Base-by-base conservation (phyloP, 2,797 vertebrate species). In the Benthosema pterotum region DNA sequence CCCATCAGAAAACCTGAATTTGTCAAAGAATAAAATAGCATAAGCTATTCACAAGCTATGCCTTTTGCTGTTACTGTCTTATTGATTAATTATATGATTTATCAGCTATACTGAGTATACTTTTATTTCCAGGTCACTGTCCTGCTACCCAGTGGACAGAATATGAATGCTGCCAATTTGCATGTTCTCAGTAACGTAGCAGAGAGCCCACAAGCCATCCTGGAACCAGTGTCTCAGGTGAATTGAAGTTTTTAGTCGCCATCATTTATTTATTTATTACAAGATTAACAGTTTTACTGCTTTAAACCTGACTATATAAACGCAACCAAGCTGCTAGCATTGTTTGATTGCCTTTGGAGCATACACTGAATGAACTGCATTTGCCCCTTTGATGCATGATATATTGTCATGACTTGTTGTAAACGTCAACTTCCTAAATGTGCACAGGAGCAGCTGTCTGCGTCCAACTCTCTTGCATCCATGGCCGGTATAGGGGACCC, bases 81-180 rank as follows among this genome's bases (percentile, higher is more conserved):
- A 9, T 11, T 11, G 32, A 1, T n/a, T n/a, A n/a, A n/a, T n/a
- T n/a, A n/a, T n/a, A n/a, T n/a, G n/a, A n/a, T 11, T 38, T 9
- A 38, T 38, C 32, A 38, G 32, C 32, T 38, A 1, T 38, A 38
- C 8, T 2, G 8, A 38, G 5, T 9, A 9, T 38, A 38, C 8
- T 38, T 2, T 11, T 11, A 38, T 38, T 8, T 38, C 0, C 16
- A 96, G 95, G 94, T 96, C 67, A 95, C 95, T 0, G 96, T 96
- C 66, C 86, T 96, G 83, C 89, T 96, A 71, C 95, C 95, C 46
- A 93, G 94, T 50, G 92, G 93, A 62, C 96, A 96, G 83, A 96
- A 95, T 84, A 93, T 96, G 93, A 96, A 95, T 22, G 80, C 94
- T 52, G 94, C 94, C 72, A 96, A 95, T 70, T 90, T 97, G 59